Base-by-base conservation (phyloP, 2,888 invertebrate species). In the Galerucella pusilla region DNA sequence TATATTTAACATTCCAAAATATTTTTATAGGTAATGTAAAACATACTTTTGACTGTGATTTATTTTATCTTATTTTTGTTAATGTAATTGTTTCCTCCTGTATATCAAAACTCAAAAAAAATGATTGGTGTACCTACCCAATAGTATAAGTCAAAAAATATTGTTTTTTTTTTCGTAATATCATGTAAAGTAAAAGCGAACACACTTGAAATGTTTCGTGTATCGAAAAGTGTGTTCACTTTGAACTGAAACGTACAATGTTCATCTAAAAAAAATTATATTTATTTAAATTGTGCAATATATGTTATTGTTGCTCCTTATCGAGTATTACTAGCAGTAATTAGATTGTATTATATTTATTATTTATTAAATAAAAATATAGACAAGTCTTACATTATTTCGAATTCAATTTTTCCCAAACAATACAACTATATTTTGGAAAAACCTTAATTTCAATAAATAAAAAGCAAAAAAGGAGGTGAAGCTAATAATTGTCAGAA, bases 1-100 rank as follows among this genome's bases (percentile, higher is more conserved):
- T 74, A 75, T 77, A 75, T 71, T 2, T 75, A 74, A 79, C 64
- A 77, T 79, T 80, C 79, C 78, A 77, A 77, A 74, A 77, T 80
- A 78, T 80, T 79, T 80, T 80, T 81, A 79, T 80, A 81, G 79
- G 71, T 78, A 79, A 77, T 79, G 73, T 77, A 66, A 66, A 71
- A 79, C 78, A 80, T 80, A 81, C 80, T 81, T 83, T 81, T 82
- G 83, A 83, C 84, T 84, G 84, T 84, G 84, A 84, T 84, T 83
- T 83, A 81, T 80, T 81, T 82, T 80, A 79, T 75, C 78, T 73
- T 79, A 76, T 65, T 68, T 68, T 54, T 57, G 9, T 71, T 75
- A 75, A 77, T 78, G 63, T 78, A 75, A 75, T 69, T 79, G 60
- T 63, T 71, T 65, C 72, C 74, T 72, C 75, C 74, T 57, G 57